Base-by-base conservation (phyloP, 1,140 invertebrate species). In the Thaumetopoea pityocampa region DNA sequence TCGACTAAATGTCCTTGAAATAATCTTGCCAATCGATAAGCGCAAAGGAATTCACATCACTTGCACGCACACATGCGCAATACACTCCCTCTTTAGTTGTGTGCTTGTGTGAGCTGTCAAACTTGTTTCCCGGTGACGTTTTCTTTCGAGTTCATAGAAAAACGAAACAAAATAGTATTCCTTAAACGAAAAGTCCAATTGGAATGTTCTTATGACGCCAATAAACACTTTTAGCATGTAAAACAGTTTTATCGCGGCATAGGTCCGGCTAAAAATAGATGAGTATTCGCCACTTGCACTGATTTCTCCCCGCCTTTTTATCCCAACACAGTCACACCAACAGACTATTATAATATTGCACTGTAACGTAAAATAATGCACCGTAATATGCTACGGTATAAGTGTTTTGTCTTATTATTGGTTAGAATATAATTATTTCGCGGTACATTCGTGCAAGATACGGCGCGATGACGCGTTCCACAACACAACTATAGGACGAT, bases 1-100 rank as follows among this genome's bases (percentile, higher is more conserved):
- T 53, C 43, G 51, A 60, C 44, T 5, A 23, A 27, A 37, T 53
- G 72, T 51, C 79, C 76, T 83, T 83, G 76, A 76, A 80, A 64
- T 80, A 70, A 83, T 80, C 76, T 72, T 55, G 46, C 59, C 54
- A 74, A 83, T 83, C 79, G 79, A 83, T 83, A 83, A 77, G 62
- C 69, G 52, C 58, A 73, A 41, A 72, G 66, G 71, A 79, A 67
- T 78, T 73, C 68, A 78, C 76, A 80, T 76, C 73, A 73, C 74
- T 79, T 41, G 22, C 16, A 62, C 65, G 34, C 71, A 72, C 61
- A 83, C 76, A 71, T 69, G 61, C 66, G 66, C 61, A 65, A 7
- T 35, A 11, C 24, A 18, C n/a, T 37, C 32, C 16, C 30, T 16
- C n/a, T 61, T 14, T 44, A 44, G 37, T 37, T 69, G 67, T 74